Evolutionary conservation across 2,888 invertebrate species (phyloP), one percentile per base, ranked within the genome.

Genomic region (Reticulitermes lucifugus): DNA sequence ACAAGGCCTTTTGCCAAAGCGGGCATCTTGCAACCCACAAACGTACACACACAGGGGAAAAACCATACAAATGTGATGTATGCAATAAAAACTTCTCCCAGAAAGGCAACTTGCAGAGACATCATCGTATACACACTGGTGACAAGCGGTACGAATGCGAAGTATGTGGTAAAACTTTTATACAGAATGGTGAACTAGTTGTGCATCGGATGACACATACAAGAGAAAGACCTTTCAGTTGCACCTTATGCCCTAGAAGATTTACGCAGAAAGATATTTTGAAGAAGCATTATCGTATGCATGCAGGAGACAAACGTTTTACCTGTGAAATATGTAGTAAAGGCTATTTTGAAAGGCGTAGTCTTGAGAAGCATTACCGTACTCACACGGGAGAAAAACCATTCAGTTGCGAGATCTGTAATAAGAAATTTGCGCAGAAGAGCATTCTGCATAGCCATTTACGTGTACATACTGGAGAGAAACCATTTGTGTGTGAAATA

Each of bases 41-140:
- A 60, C 25, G 60, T 29, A 75, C 82, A 6, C 85, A 85, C 55
- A 83, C 85, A 5, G 85, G 85, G 4, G 79, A 85, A 21, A 85
- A 79, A n/a, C 85, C 85, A 14, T 79, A 59, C 55, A 41, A 55
- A 51, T 85, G 85, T 65, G 22, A 79, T 46, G 41, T 85, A 6
- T 85, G 85, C 35, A n/a, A 29, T 6, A 83, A 65, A n/a, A 41
- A 75, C 14, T 85, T 85, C 70, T 21, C 83, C 10, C 79, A 79
- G 55, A 83, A 83, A 55, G 29, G 65, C 29, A 73, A 83, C 43
- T n/a, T 85, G 18, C 65, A 21, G 9, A 59, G 43, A 25, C 85
- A 85, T 59, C 12, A n/a, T 10, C 21, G 73, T 18, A 65, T 71
- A 14, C 85, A 85, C 70, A 85, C 75, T 21, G 83, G 83, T 46